phyloP scores from a whole-genome alignment of 30 jellyfish, hydroid and myxozoan species.

The Cassiopea andromeda region DNA sequence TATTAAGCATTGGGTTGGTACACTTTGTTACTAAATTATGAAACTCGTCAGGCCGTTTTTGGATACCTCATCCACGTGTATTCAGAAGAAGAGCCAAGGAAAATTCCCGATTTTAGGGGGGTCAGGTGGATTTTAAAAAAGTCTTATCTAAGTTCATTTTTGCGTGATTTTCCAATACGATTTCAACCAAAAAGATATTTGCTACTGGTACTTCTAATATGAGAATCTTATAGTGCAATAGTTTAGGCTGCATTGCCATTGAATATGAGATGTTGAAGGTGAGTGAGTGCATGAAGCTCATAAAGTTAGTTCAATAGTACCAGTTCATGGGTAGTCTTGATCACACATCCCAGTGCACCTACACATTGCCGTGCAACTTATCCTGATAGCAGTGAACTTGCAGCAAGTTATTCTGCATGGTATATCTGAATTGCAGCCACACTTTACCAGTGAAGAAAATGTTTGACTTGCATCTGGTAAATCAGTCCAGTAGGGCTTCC shows the following conservation, averaged over 20 bases:
- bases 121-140: too few species aligned
- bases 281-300: background rate
- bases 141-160: too few species aligned
- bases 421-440: constrained; percentile 28
- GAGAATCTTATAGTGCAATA: too few species aligned
- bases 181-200: too few species aligned
- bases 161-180: too few species aligned
- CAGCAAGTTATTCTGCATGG: constrained; percentile 40
- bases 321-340: background rate
- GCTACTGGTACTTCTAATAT: too few species aligned
- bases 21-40: too few species aligned
- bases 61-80: too few species aligned
- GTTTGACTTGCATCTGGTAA: constrained; percentile 48
- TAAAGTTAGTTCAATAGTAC: background rate
- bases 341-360: background rate
- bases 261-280: background rate
- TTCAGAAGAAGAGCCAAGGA: too few species aligned
- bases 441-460: constrained; percentile 26
- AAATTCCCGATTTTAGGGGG: too few species aligned
- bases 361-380: background rate
- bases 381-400: background rate
- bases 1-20: too few species aligned
- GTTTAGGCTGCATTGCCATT: background rate
- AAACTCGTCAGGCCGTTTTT: too few species aligned
- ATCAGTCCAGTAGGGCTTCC: constrained; percentile 1